phyloP scores from a whole-genome alignment of 2,888 invertebrate genomes.

The Scaeva pyrastri region DNA sequence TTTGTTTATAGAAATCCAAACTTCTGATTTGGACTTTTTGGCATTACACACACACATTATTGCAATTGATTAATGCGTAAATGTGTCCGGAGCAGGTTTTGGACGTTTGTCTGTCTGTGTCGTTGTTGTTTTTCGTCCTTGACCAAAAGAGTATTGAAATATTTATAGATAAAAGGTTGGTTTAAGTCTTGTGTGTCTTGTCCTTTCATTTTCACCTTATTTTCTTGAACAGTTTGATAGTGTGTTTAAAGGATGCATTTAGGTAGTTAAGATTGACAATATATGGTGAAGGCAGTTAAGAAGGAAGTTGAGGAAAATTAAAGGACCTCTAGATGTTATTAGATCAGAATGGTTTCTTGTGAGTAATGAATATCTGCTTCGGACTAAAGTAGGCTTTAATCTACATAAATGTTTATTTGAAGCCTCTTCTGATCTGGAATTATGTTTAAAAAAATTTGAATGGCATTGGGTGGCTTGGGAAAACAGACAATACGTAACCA shows the following conservation, averaged over 20 bases:
- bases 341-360: neutral
- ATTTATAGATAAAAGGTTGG: constrained; percentile 43
- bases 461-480: no score
- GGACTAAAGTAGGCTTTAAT: neutral
- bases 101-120: neutral
- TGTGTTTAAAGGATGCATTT: constrained; percentile 5
- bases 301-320: neutral
- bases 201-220: constrained; percentile 44
- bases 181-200: neutral
- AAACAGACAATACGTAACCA: no score
- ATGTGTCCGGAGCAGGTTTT: constrained; percentile 63
- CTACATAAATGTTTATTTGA: neutral
- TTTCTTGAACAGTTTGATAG: constrained; percentile 28
- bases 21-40: neutral
- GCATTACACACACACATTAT: constrained; percentile 13
- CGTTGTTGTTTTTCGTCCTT: neutral
- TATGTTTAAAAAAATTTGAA: no score
- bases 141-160: constrained; percentile 31
- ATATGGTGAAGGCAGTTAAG: neutral
- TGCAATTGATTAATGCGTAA: constrained; percentile 75
- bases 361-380: neutral
- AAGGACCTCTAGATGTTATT: neutral
- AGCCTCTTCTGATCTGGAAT: neutral
- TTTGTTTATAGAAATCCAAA: constrained; percentile 33
- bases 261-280: neutral